Evolutionary conservation across 2,797 vertebrate species (phyloP).

Genomic region (Protosalanx chinensis): DNA sequence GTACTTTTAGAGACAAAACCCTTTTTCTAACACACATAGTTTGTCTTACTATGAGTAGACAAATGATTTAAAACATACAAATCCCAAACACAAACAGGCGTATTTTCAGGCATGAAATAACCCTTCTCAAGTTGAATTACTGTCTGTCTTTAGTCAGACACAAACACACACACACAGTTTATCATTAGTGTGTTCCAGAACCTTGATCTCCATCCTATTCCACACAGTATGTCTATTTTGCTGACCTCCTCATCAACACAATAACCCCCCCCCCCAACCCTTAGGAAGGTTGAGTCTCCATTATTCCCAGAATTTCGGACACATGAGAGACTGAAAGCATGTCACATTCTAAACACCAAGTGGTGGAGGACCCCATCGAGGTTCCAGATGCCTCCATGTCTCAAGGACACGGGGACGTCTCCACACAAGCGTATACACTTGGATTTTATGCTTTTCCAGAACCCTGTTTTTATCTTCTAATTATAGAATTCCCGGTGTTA

Average conservation of each 20-base stretch:
- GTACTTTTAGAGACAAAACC: no score
- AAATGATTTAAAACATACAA: no score
- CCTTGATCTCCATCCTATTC: no score
- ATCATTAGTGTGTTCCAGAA: neutral
- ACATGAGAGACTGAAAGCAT: constrained; percentile 48
- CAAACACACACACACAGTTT: neutral
- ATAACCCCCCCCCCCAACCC: constrained; percentile 36
- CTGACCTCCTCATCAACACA: constrained; percentile 12
- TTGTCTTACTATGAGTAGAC: no score
- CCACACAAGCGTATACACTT: constrained; percentile 67
- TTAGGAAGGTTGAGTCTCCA: constrained; percentile 43
- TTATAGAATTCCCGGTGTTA: neutral
- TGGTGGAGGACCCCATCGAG: constrained; percentile 21
- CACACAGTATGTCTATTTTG: no score
- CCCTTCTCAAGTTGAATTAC: neutral
- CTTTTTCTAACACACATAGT: neutral
- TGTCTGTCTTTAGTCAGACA: neutral
- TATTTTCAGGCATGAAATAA: neutral
- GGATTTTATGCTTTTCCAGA: constrained; percentile 53
- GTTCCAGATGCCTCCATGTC: constrained; percentile 29
- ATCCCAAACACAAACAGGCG: neutral
- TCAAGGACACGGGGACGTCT: constrained; percentile 51
- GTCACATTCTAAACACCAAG: constrained; percentile 63
- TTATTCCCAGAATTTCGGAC: constrained; percentile 69
- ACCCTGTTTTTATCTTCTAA: neutral